Conservation (phyloP, 1,140 invertebrate genomes). For the Calephelis virginiensis region DNA sequence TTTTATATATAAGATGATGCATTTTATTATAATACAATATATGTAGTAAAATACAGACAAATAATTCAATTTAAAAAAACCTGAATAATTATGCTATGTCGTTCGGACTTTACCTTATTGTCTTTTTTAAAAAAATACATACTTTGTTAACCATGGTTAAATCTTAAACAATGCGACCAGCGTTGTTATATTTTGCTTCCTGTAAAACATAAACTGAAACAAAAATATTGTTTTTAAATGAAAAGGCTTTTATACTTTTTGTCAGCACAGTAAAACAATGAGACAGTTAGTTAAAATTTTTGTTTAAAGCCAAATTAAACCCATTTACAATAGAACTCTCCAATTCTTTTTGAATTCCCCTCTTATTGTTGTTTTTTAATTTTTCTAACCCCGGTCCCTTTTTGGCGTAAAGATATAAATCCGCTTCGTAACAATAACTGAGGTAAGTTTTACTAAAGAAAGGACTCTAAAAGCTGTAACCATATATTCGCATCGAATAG, state of each 20-base stretch:
- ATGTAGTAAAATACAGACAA: too few relatives aligned
- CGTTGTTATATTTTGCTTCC: not conserved
- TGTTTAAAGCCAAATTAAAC: not conserved
- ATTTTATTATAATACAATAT: too few relatives aligned
- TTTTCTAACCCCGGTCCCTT: constrained; percentile 30
- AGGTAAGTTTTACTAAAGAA: constrained; percentile 37
- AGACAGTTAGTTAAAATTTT: constrained; percentile 7
- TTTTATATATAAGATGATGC: too few relatives aligned
- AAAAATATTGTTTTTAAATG: constrained; percentile 9
- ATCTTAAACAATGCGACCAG: not conserved
- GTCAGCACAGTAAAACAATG: constrained; percentile 4
- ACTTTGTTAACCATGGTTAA: not conserved
- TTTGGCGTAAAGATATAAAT: constrained; percentile 44
- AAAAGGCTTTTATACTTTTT: not conserved
- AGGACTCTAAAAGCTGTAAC: constrained; percentile 38
- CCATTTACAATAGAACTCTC: not conserved
- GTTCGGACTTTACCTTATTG: not conserved
- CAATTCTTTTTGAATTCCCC: not conserved
- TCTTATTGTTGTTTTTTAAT: constrained; percentile 43
- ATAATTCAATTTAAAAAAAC: too few relatives aligned
- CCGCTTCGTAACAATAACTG: constrained; percentile 43
- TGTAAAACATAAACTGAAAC: not conserved
- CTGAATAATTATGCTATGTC: too few relatives aligned
- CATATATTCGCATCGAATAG: constrained; percentile 28
- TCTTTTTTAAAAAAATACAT: not conserved